Evolutionary conservation across 2,113 vertebrate species (phyloP).

Genomic region (Notothenia coriiceps): DNA sequence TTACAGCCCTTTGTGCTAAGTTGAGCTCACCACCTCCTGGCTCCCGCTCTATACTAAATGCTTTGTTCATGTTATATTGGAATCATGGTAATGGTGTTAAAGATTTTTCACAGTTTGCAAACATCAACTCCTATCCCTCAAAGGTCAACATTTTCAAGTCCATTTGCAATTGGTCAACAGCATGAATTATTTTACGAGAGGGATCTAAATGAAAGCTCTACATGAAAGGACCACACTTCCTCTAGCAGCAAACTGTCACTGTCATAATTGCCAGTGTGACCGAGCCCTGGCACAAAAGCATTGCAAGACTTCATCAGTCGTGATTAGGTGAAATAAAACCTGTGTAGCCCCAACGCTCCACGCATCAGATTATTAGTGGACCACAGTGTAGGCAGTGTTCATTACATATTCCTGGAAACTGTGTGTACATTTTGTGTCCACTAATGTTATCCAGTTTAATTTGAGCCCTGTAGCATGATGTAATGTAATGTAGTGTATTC

Average conservation of each 20-base stretch:
- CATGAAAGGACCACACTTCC: background rate
- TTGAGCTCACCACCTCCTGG: background rate
- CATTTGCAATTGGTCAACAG: background rate
- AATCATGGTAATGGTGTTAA: background rate
- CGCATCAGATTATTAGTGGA: background rate
- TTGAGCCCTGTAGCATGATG: slow-evolving; percentile 15
- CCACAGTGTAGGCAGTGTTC: background rate
- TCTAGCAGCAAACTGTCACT: background rate
- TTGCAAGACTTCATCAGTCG: background rate
- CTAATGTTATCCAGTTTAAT: slow-evolving; percentile 31
- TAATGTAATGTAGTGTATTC: slow-evolving; percentile 12
- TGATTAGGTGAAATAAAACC: slow-evolving; percentile 22
- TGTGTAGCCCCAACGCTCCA: background rate
- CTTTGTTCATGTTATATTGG: background rate
- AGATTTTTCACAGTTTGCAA: background rate
- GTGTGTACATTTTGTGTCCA: background rate
- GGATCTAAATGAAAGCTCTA: background rate
- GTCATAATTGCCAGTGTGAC: background rate
- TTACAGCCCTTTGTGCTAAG: background rate
- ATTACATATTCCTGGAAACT: slow-evolving; percentile 30
- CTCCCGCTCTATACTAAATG: background rate
- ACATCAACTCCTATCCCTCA: background rate
- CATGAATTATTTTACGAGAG: background rate
- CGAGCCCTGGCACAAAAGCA: background rate
- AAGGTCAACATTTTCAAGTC: background rate